Evolutionary conservation across 2,888 invertebrate genomes (phyloP).

Genomic region (Platycheirus albimanus): DNA sequence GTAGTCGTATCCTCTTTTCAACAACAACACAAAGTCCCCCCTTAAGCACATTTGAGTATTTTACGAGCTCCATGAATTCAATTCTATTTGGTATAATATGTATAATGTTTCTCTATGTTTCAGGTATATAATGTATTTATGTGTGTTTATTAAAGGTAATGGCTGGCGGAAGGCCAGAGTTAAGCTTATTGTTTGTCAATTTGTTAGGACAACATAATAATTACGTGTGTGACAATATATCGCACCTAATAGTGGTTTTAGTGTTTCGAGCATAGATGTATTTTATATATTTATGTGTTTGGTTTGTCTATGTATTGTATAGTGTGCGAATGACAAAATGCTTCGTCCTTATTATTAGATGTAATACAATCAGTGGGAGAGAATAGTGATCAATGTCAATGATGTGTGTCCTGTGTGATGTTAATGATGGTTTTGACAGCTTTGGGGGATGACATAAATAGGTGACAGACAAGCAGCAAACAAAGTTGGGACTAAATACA

Average conservation of each 20-base stretch:
- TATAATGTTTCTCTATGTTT: neutral
- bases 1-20: conserved; percentile 33
- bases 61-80: conserved; percentile 49
- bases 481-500: no score
- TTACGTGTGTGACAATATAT: conserved; percentile 68
- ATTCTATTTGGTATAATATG: conserved; percentile 8
- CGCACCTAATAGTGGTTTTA: conserved; percentile 50
- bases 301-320: conserved; percentile 1
- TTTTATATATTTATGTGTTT: neutral
- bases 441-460: neutral
- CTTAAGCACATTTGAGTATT: conserved; percentile 41
- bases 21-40: conserved; percentile 32
- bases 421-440: conserved; percentile 55
- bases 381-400: conserved; percentile 68
- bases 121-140: neutral
- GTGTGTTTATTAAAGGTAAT: conserved; percentile 22
- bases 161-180: conserved; percentile 50
- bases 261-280: neutral
- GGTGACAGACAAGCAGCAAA: neutral
- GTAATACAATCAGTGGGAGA: conserved; percentile 63
- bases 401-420: conserved; percentile 60
- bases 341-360: conserved; percentile 58
- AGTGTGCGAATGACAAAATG: conserved; percentile 66
- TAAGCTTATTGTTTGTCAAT: conserved; percentile 73
- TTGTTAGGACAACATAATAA: conserved; percentile 72